Evolutionary conservation across 2,888 invertebrate species (phyloP), one percentile per base, ranked within the genome.

Genomic region (Eupeodes latifasciatus): DNA sequence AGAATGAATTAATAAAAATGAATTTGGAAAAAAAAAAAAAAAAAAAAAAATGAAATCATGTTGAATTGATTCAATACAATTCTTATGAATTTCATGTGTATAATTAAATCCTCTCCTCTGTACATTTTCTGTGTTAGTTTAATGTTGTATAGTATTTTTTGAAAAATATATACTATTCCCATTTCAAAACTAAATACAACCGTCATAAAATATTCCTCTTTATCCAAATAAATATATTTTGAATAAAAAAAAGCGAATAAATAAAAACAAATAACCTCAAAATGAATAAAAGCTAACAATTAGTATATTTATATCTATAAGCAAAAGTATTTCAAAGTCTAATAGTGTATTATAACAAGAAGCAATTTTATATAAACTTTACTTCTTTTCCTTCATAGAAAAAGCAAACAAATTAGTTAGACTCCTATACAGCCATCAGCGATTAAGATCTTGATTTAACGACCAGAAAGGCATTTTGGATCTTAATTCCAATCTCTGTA

Each of bases 401-500:
- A 27, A 80, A 80, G 71, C 71, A 85, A 61, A 69, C 76, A 84
- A 87, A 84, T 83, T 81, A 81, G 72, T 49, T 84, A 84, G 27
- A 27, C 27, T 27, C 2, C 27, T 40, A 40, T 40, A 40, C 5
- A 40, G 9, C 6, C 40, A 27, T 27, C 40, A 40, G 53, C 87
- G 87, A 87, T 87, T 84, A 81, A 59, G 80, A 87, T 87, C 87
- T 84, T 84, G 81, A 84, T 84, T 87, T 84, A 84, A 84, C 84
- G 79, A 87, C 87, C 84, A 49, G 53, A 66, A 72, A 47, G 79
- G 71, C 75, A 76, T 83, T 75, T 36, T 47, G 62, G 19, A 64
- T 64, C 66, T 14, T 5, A 51, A 34, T 67, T 69, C 10, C 69
- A 71, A 49, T 64, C 49, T 74, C 62, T 51, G 11, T 11, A 59